A percentile compares a stretch with the other conserved stretches of the same genome.
phyloP scores from a whole-genome alignment of 2,888 invertebrate genomes.

The Polyploca ridens region DNA sequence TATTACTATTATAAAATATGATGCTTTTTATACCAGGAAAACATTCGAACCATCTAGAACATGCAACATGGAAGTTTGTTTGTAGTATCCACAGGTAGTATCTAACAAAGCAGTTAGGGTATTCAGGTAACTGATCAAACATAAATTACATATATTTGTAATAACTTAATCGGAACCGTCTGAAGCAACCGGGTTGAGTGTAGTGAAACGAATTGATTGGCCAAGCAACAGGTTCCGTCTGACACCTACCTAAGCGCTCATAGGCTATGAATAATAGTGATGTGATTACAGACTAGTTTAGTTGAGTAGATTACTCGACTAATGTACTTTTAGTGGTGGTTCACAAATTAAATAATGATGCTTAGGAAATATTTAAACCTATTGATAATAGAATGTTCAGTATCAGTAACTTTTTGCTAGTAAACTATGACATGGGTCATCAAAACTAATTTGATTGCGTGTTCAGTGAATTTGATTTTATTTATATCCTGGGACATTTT shows the following conservation, averaged over 20 bases:
- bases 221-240: slow-evolving; percentile 2
- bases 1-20: no score
- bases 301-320: neutral
- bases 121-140: neutral
- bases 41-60: no score
- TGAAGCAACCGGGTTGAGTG: neutral
- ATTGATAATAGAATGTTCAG: no score
- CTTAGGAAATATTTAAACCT: no score
- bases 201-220: neutral
- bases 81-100: no score
- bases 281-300: neutral
- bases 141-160: neutral
- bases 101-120: neutral
- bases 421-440: no score
- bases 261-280: neutral
- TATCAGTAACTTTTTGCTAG: no score
- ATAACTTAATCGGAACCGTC: neutral
- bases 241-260: neutral
- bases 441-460: no score
- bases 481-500: no score
- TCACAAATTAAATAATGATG: neutral
- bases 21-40: no score
- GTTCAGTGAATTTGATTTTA: no score
- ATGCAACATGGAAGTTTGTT: no score
- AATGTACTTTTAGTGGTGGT: neutral